Evolutionary conservation across 1,140 invertebrate species (phyloP).

Genomic region (Drosophila tani): DNA sequence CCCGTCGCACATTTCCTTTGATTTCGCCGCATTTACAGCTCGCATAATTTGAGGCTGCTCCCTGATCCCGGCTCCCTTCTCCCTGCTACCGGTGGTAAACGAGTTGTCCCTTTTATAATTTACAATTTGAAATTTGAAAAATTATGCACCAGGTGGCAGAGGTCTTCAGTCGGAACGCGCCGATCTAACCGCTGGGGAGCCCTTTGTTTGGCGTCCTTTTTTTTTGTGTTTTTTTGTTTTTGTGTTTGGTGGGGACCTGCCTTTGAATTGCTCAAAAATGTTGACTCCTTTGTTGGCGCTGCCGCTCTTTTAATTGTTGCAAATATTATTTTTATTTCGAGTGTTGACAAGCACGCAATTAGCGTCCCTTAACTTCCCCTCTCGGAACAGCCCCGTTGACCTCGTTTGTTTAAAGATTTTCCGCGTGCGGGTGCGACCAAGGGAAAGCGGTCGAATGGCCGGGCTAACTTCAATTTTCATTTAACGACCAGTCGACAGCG

Average conservation of each 20-base stretch:
- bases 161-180: conserved; percentile 1
- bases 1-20: conserved; percentile 26
- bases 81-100: conserved; percentile 15
- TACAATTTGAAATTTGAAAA: conserved; percentile 43
- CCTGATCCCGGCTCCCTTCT: background rate
- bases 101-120: conserved; percentile 57
- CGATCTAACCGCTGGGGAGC: background rate
- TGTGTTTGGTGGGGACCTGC: conserved; percentile 5
- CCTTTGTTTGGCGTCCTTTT: conserved; percentile 38
- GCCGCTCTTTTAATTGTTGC: conserved; percentile 71
- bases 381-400: conserved; percentile 16
- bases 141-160: conserved; percentile 43
- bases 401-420: conserved; percentile 54
- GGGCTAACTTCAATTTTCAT: conserved; percentile 63
- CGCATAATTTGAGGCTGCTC: conserved; percentile 50
- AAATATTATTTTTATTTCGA: conserved; percentile 76
- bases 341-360: conserved; percentile 74
- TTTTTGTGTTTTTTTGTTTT: background rate
- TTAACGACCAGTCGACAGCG: conserved; percentile 46
- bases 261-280: conserved; percentile 39
- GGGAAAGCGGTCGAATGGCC: conserved; percentile 21
- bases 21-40: conserved; percentile 53
- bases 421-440: conserved; percentile 1
- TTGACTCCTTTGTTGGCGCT: conserved; percentile 42
- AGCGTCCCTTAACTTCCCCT: conserved; percentile 22